These are phyloP conservation scores for Eupithecia subfuscata DNA, from an alignment of 2,888 invertebrate species.

Conservation along the genomic window DNA sequence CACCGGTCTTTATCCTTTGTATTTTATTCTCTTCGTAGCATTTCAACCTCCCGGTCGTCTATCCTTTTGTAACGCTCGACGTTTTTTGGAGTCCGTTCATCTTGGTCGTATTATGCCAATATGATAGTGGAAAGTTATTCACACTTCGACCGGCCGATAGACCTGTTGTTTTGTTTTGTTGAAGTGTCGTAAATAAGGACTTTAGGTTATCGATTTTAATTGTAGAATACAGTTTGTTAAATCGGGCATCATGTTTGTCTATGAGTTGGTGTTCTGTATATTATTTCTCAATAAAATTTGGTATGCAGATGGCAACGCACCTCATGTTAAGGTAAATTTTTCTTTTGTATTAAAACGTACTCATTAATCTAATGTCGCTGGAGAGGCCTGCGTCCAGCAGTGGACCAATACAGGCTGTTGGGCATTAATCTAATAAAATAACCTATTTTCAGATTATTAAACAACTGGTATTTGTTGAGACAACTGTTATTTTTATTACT, in stretches of 20 bases:
- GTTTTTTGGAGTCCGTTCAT: slow-evolving; percentile 56
- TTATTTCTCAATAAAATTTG: slow-evolving; percentile 69
- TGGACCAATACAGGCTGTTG: too few relatives aligned
- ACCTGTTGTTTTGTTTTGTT: slow-evolving; percentile 67
- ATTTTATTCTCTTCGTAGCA: slow-evolving; percentile 77
- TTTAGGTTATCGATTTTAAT: slow-evolving; percentile 44
- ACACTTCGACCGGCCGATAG: slow-evolving; percentile 49
- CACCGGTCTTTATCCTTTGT: slow-evolving; percentile 66
- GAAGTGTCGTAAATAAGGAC: slow-evolving; percentile 57
- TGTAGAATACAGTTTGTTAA: slow-evolving; percentile 33
- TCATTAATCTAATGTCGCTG: too few relatives aligned
- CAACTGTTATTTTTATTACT: not conserved
- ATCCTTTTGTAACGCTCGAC: slow-evolving; percentile 53
- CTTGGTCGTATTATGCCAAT: slow-evolving; percentile 58
- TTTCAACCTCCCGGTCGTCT: slow-evolving; percentile 67
- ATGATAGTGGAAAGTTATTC: slow-evolving; percentile 64
- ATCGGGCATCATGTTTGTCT: slow-evolving; percentile 69
- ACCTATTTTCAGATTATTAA: not conserved
- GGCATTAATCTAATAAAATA: not conserved
- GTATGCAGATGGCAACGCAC: slow-evolving; percentile 60
- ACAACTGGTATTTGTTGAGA: not conserved
- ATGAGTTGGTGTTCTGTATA: slow-evolving; percentile 69
- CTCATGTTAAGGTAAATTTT: slow-evolving; percentile 71
- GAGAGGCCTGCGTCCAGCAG: too few relatives aligned
- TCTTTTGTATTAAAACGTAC: not conserved